Percentiles rank a stretch among this genome's conserved stretches.
These are phyloP conservation scores for Psilanteris sp. DNA, from an alignment of 1,140 invertebrate genomes.

Conservation along the genomic window DNA sequence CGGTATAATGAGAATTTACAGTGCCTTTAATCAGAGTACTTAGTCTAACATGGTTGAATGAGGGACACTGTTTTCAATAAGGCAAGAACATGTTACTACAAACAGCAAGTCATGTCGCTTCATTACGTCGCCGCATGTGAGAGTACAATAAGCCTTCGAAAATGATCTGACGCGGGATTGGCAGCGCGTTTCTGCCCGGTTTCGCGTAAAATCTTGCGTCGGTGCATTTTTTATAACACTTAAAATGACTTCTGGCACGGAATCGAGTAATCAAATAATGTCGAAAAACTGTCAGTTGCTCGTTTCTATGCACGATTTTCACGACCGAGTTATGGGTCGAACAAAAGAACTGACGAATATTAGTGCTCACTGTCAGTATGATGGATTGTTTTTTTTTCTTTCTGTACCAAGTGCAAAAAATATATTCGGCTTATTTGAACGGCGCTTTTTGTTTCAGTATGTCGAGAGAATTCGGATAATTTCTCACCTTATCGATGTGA, in stretches of 20 bases:
- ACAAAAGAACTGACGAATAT: constrained; percentile 43
- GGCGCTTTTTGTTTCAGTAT: constrained; percentile 20
- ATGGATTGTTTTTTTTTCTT: constrained; percentile 37
- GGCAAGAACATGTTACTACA: constrained; percentile 74
- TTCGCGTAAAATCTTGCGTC: too few species aligned
- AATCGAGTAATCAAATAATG: too few species aligned
- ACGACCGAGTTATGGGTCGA: too few species aligned
- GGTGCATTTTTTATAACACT: too few species aligned
- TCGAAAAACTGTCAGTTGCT: too few species aligned
- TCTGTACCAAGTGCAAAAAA: constrained; percentile 9
- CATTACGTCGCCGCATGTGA: constrained; percentile 75
- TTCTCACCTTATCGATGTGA: constrained; percentile 41
- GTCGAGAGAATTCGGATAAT: constrained; percentile 18
- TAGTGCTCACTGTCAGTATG: constrained; percentile 34
- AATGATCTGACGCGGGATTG: constrained; percentile 64
- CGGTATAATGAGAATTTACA: constrained; percentile 13
- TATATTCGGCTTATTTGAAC: constrained; percentile 31
- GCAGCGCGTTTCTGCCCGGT: constrained; percentile 3
- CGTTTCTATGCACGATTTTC: too few species aligned
- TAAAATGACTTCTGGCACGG: too few species aligned
- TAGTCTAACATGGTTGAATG: constrained; percentile 64
- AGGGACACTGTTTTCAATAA: constrained; percentile 79
- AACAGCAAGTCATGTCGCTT: constrained; percentile 78
- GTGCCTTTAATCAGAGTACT: constrained; percentile 23
- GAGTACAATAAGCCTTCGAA: constrained; percentile 74